Evolutionary conservation across 2,797 vertebrate genomes (phyloP).

Genomic region (Amblyopsis hoosieri): DNA sequence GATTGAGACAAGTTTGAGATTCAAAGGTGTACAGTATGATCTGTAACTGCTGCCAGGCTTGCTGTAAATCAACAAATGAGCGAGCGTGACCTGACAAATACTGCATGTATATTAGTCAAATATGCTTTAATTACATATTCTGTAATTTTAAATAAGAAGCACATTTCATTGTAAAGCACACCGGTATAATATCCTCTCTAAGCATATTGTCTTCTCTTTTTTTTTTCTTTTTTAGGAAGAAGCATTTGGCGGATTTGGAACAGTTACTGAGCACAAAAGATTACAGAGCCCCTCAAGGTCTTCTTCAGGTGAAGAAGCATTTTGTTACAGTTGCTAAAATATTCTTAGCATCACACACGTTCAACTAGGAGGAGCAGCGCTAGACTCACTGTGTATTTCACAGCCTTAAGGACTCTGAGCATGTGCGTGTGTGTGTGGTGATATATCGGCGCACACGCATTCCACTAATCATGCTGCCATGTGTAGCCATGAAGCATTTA

Average conservation of each 20-base stretch:
- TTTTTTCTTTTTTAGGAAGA: constrained; percentile 84
- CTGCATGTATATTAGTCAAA: no score
- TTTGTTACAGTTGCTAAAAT: background rate
- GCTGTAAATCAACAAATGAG: no score
- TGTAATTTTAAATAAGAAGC: background rate
- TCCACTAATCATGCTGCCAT: background rate
- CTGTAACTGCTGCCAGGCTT: no score
- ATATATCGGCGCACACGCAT: no score
- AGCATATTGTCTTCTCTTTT: constrained; percentile 35
- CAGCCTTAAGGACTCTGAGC: no score
- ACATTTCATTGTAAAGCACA: background rate
- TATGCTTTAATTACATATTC: no score
- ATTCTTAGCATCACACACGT: background rate
- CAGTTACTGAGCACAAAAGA: constrained; percentile 87
- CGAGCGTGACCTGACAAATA: no score
- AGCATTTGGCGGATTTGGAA: constrained; percentile 92
- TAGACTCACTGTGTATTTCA: no score
- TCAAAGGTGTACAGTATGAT: no score
- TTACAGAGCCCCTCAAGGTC: constrained; percentile 84
- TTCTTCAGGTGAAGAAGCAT: constrained; percentile 81
- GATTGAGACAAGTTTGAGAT: no score
- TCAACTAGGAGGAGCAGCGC: no score
- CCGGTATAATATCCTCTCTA: background rate
- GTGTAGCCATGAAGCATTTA: background rate
- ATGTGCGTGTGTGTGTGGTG: no score